Evolutionary conservation across 2,797 vertebrate species (phyloP), one percentile per base, ranked within the genome.

Genomic region (Centroberyx gerrardi): DNA sequence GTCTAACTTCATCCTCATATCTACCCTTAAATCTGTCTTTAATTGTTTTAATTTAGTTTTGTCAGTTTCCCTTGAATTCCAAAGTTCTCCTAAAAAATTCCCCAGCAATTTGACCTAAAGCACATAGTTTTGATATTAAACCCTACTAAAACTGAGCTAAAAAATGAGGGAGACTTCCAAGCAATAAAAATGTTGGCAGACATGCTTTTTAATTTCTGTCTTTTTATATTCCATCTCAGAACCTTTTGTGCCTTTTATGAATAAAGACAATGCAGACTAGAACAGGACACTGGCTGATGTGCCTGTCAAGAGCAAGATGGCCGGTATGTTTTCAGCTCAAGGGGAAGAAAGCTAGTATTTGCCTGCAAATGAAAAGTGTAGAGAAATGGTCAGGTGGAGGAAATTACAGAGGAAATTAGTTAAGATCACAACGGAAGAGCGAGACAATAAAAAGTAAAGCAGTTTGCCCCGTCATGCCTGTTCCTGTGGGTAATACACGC

Each of bases 71-170:
- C 36, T 73, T 74, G 9, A 87, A 83, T 73, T 87, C 15, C 62
- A 72, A 71, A 64, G 15, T 44, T 69, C 42, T 29, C 74, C 78
- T 67, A 72, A 83, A 85, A 84, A 74, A 66, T 82, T 74, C 66
- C 82, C 85, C 68, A 74, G 80, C 62, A 70, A 64, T 67, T 55
- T 80, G 60, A 81, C 62, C 63, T 73, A 46, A 82, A 42, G 48
- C 75, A 73, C 73, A 90, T 87, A 86, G 28, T 70, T 88, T 10
- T 70, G 74, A 86, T 88, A 92, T 88, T 88, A 88, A 87, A 92
- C 83, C 64, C 29, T 87, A 83, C 86, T 88, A 82, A 12, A 72
- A 63, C 0, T 77, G 27, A 80, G 42, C 65, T 64, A 49, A 59
- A 82, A 44, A 66, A 80, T 64, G 80, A 66, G 28, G 49, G 38